phyloP scores from a whole-genome alignment of 2,888 invertebrate genomes.

The Pyrocoelia pectoralis region DNA sequence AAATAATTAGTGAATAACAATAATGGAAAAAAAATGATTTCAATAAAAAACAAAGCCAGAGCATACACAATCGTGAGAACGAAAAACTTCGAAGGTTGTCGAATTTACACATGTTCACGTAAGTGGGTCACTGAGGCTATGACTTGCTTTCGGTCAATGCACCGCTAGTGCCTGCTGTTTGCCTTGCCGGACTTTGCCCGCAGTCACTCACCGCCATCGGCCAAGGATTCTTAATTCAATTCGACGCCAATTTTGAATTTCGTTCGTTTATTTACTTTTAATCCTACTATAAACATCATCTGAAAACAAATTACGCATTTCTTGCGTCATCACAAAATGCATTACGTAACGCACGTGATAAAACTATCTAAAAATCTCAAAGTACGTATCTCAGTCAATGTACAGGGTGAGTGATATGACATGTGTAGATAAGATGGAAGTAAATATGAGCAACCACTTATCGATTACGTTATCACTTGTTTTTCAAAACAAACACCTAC shows the following conservation, averaged over 20 bases:
- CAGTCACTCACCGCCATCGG: conserved; percentile 25
- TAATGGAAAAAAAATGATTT: conserved; percentile 34
- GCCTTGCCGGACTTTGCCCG: conserved; percentile 47
- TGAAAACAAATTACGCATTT: neutral
- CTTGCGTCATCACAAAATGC: neutral
- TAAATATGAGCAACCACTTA: neutral
- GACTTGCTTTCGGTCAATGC: conserved; percentile 60
- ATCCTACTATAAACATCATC: neutral
- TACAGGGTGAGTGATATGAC: no score
- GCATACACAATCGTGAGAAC: conserved; percentile 40
- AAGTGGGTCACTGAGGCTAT: conserved; percentile 61
- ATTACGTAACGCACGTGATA: neutral
- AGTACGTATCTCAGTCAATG: no score
- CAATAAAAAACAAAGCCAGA: conserved; percentile 38
- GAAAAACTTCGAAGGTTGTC: conserved; percentile 45
- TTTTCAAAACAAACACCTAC: no score
- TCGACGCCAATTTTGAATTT: conserved; percentile 9
- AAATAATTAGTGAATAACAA: conserved; percentile 22
- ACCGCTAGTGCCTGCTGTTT: conserved; percentile 48
- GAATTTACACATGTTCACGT: conserved; percentile 56
- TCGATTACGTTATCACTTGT: no score
- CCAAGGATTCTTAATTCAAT: conserved; percentile 19
- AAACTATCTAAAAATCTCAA: no score
- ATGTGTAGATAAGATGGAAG: no score
- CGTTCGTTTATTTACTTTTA: neutral